Evolutionary conservation across 2,797 vertebrate species (phyloP).

Genomic region (Bovichtus variegatus): DNA sequence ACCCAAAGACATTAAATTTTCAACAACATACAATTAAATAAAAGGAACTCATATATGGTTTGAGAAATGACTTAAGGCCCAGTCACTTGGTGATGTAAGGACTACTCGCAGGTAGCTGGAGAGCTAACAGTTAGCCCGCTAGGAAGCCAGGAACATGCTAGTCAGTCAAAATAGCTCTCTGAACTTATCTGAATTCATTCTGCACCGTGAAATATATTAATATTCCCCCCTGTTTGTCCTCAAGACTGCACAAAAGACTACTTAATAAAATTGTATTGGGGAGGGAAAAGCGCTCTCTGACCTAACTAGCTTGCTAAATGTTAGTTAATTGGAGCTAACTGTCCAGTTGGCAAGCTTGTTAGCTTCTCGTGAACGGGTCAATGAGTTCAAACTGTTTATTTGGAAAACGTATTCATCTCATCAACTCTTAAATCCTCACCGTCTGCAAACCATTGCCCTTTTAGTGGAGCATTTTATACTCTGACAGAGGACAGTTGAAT

Average conservation of each 20-base stretch:
- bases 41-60: no score
- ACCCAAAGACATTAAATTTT: not conserved
- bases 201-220: not conserved
- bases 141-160: no score
- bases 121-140: not conserved
- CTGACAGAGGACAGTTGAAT: not conserved
- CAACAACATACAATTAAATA: not conserved
- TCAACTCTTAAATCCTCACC: not conserved
- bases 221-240: not conserved
- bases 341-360: not conserved
- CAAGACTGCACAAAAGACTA: not conserved
- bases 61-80: not conserved
- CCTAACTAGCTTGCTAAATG: not conserved
- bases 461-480: not conserved
- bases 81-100: not conserved
- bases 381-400: not conserved
- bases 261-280: not conserved
- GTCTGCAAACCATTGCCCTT: not conserved
- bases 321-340: not conserved
- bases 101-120: not conserved
- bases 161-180: not conserved
- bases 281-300: not conserved
- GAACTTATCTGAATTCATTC: not conserved
- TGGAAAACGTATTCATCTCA: no score
- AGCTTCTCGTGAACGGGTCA: not conserved